Conservation (phyloP, 1,140 invertebrate species). For the Babylonia areolata region DNA sequence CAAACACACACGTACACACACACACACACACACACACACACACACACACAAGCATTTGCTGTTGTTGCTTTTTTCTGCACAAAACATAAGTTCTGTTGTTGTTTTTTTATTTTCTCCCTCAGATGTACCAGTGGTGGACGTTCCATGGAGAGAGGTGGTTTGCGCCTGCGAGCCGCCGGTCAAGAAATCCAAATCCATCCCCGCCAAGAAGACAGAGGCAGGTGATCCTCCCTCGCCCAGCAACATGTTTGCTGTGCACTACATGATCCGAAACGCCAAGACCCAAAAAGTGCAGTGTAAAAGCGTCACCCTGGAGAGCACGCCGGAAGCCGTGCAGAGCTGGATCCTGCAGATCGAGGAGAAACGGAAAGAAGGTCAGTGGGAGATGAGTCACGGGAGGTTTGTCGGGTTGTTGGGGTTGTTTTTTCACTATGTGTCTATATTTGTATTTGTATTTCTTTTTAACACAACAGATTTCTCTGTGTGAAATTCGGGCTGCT, state of each 20-base stretch:
- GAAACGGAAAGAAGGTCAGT: conserved; percentile 21
- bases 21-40: too few species aligned
- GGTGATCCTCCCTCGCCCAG: too few species aligned
- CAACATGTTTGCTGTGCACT: conserved; percentile 7
- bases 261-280: not conserved
- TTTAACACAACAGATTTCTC: too few species aligned
- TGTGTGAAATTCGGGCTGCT: too few species aligned
- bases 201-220: not conserved
- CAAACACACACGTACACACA: too few species aligned
- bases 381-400: not conserved
- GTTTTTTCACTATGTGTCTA: too few species aligned
- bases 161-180: conserved; percentile 5
- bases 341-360: conserved; percentile 32
- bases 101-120: not conserved
- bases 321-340: not conserved
- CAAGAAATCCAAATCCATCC: conserved; percentile 11
- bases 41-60: too few species aligned
- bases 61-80: too few species aligned
- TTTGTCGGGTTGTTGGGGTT: not conserved
- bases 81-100: too few species aligned
- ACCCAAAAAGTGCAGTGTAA: conserved; percentile 11
- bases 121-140: conserved; percentile 4
- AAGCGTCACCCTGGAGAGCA: not conserved
- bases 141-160: conserved; percentile 21
- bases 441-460: too few species aligned